phyloP scores from a whole-genome alignment of 2,888 invertebrate genomes.

The Agonopterix alstromeriana region DNA sequence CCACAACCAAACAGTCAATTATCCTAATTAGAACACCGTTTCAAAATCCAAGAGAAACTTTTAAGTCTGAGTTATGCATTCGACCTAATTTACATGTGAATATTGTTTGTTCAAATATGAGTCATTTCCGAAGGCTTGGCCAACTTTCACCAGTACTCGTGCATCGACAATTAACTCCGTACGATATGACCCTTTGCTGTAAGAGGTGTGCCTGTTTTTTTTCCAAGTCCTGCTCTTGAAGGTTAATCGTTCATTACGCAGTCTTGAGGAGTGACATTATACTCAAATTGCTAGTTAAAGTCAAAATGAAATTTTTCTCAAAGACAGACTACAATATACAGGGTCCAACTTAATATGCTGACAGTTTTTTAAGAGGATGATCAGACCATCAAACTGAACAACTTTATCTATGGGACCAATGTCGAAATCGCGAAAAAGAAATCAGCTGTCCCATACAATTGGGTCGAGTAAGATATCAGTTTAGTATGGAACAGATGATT shows the following conservation, averaged over 20 bases:
- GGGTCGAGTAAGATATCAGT: no score
- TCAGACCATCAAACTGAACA: no score
- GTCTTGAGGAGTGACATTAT: no score
- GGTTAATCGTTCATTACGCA: no score
- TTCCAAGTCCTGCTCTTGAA: not conserved
- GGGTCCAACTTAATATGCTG: no score
- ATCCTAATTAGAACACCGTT: slow-evolving; percentile 13
- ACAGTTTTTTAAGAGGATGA: no score
- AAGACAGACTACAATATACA: not conserved
- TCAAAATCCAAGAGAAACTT: slow-evolving; percentile 33
- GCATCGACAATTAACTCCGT: slow-evolving; percentile 45
- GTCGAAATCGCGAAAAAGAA: no score
- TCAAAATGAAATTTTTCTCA: no score
- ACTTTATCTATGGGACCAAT: no score
- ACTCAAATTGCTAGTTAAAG: no score
- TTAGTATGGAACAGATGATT: no score
- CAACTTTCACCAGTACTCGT: slow-evolving; percentile 64
- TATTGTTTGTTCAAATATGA: slow-evolving; percentile 63
- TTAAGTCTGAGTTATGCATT: slow-evolving; percentile 28
- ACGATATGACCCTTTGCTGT: slow-evolving; percentile 29
- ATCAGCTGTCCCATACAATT: no score
- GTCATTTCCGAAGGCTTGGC: slow-evolving; percentile 54
- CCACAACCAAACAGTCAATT: slow-evolving; percentile 1
- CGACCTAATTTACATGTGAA: slow-evolving; percentile 62
- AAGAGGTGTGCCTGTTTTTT: not conserved